Conservation (phyloP, 2,888 invertebrate genomes). For the Melitaea athalia region DNA sequence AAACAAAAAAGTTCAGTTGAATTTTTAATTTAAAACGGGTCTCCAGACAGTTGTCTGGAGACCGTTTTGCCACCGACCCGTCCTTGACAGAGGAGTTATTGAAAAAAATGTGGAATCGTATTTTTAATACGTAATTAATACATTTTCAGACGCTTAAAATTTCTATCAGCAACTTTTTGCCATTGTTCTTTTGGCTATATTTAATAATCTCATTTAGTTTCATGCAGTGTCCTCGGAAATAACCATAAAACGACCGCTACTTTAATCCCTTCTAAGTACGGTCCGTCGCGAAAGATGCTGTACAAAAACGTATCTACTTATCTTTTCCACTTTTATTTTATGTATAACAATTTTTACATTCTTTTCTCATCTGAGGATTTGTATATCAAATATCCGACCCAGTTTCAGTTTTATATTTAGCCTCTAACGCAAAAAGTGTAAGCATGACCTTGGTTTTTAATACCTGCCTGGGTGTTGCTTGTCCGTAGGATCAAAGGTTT, state of each 20-base stretch:
- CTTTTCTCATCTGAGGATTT: constrained; percentile 3
- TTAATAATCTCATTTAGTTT: constrained; percentile 32
- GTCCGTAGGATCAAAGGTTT: too few species aligned
- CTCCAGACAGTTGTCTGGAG: too few species aligned
- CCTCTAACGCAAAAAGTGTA: background rate
- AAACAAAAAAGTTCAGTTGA: too few species aligned
- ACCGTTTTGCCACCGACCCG: too few species aligned
- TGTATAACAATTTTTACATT: constrained; percentile 9
- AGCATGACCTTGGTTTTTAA: background rate
- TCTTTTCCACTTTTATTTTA: constrained; percentile 22
- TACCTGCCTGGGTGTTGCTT: too few species aligned
- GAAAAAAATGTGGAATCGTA: too few species aligned
- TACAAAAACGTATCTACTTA: constrained; percentile 19
- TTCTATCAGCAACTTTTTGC: too few species aligned
- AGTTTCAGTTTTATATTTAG: background rate
- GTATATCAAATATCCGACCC: background rate
- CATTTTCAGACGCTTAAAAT: too few species aligned
- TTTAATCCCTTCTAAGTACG: constrained; percentile 28
- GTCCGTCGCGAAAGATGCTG: constrained; percentile 24
- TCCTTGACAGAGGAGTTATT: too few species aligned
- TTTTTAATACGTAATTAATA: too few species aligned
- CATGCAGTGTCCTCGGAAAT: constrained; percentile 30
- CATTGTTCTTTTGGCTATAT: constrained; percentile 14
- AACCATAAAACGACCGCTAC: constrained; percentile 32
- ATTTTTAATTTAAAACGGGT: too few species aligned